Evolutionary conservation across 2,113 vertebrate genomes (phyloP), one percentile per base, ranked within the genome.

Genomic region (Rhea americana): DNA sequence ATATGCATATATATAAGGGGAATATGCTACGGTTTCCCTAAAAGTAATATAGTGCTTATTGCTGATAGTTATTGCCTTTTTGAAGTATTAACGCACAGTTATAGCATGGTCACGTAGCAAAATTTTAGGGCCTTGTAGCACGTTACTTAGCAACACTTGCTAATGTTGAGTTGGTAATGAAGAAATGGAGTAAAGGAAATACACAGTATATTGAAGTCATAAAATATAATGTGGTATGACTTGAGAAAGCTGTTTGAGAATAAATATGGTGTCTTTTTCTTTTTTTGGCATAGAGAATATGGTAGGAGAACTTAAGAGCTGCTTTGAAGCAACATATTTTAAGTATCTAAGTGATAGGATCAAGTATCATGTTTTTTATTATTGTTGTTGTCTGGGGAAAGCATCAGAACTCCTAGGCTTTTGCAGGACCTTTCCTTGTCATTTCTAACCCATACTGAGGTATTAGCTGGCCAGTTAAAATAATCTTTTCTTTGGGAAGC

Each of bases 131-230:
- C 66, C 68, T 75, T 91, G 22, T 20, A n/a, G 78, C 71, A 84
- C 21, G 82, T 93, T 92, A 87, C 90, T 95, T 93, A 88, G 95
- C 95, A 95, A 96, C 92, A 66, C 77, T 76, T 85, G 74, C 43
- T 85, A 82, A 79, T 61, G 30, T 59, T 59, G 71, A 63, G 68
- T 81, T 85, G 62, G 76, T 93, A 90, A 78, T 21, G 35, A 93
- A 94, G 92, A 91, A 86, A 77, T 6, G 30, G 63, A 76, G 77
- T 66, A 74, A 93, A 72, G 87, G 65, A 82, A 93, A 65, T 41
- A 50, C 22, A 35, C 43, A 50, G 56, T 32, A 15, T 87, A 86
- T 39, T 71, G 45, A 53, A 89, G 35, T 58, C 26, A 50, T 89
- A 81, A 92, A 94, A 75, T 53, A 89, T 82, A 51, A 56, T 24